Conservation (phyloP, 2,797 vertebrate species). For the Zonotrichia albicollis region DNA sequence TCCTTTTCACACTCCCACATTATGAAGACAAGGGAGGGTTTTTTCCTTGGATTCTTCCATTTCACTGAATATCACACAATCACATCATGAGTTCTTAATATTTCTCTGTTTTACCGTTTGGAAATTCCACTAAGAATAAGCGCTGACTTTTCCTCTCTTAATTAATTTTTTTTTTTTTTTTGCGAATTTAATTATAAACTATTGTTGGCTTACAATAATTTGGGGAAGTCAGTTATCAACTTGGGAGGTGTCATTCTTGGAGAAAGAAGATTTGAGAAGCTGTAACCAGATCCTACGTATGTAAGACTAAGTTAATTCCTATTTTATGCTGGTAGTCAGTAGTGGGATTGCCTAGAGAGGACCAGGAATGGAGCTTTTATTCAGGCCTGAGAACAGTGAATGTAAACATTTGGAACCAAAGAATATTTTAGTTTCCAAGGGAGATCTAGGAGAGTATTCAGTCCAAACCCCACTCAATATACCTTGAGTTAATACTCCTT, state of each 20-base stretch:
- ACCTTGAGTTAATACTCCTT: not conserved
- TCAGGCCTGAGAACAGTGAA: not conserved
- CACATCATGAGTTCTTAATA: not conserved
- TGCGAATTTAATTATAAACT: not conserved
- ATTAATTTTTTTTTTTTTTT: not conserved
- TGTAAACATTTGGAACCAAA: not conserved
- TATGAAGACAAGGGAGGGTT: not conserved
- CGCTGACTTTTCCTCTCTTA: not conserved
- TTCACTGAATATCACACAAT: not conserved
- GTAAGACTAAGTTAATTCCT: not conserved
- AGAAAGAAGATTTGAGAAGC: not conserved
- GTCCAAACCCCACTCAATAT: not conserved
- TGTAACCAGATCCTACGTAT: not conserved
- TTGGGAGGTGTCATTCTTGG: not conserved
- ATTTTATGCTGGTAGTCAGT: not conserved
- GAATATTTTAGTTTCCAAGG: not conserved
- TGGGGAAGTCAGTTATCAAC: not conserved
- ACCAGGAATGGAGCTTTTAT: not conserved
- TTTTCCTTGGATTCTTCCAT: not conserved
- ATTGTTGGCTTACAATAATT: not conserved
- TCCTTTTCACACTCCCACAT: not conserved
- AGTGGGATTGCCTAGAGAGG: not conserved
- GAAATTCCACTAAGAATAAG: not conserved
- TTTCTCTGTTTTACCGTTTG: not conserved
- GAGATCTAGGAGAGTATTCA: not conserved